Percentiles rank a stretch among this genome's conserved stretches.
These are phyloP conservation scores for Amazona vittata DNA, from an alignment of 2,113 vertebrate genomes.

Conservation along the genomic window DNA sequence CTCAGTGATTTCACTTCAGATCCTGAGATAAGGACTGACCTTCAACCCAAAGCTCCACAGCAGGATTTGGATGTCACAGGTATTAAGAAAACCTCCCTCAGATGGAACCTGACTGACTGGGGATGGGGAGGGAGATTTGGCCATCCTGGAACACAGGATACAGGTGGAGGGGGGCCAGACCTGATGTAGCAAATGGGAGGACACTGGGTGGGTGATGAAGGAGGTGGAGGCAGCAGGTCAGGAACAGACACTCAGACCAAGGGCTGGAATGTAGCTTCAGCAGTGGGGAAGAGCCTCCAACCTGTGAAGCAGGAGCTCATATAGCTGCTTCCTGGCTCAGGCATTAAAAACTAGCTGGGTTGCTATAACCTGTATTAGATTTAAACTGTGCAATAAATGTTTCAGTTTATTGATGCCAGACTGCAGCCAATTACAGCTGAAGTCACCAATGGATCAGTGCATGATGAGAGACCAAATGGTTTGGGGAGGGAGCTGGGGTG, in stretches of 20 bases:
- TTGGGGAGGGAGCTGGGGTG: not conserved
- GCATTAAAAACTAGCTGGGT: not conserved
- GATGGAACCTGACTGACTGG: not conserved
- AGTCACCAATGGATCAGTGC: slow-evolving; percentile 16
- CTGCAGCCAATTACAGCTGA: slow-evolving; percentile 55
- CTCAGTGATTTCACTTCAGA: slow-evolving; percentile 56
- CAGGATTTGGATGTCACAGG: slow-evolving; percentile 25
- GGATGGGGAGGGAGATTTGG: not conserved
- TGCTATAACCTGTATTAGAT: slow-evolving; percentile 62
- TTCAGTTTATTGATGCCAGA: slow-evolving; percentile 64
- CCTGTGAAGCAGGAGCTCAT: not conserved
- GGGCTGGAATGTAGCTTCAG: not conserved
- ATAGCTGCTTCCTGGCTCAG: not conserved
- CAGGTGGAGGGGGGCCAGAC: not conserved
- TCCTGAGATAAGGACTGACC: slow-evolving; percentile 54
- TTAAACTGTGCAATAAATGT: slow-evolving; percentile 68
- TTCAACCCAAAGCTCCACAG: slow-evolving; percentile 15
- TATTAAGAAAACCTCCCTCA: not conserved
- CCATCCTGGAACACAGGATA: not conserved
- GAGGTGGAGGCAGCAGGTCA: not conserved
- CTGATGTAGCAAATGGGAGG: accelerated
- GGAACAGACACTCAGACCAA: not conserved
- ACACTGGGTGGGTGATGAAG: not conserved
- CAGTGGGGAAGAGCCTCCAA: not conserved
- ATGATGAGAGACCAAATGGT: slow-evolving; percentile 37